Evolutionary conservation across 2,113 vertebrate species (phyloP).

Genomic region (Psilopsiagon aymara): DNA sequence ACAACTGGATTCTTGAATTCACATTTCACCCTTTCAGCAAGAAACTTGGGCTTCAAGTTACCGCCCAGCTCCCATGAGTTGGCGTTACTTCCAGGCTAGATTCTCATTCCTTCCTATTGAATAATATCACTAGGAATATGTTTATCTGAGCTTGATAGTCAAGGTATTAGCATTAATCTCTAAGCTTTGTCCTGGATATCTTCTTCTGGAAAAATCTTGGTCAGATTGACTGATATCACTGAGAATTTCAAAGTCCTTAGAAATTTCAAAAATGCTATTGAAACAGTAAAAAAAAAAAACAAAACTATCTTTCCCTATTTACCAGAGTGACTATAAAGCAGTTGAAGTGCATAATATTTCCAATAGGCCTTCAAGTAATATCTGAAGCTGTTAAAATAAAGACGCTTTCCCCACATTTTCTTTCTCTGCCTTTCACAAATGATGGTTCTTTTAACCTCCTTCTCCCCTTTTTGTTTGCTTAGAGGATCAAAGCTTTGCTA

Average conservation of each 20-base stretch:
- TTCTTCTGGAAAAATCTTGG: not conserved
- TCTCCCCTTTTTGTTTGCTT: conserved; percentile 68
- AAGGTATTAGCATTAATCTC: not conserved
- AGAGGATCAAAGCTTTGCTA: conserved; percentile 64
- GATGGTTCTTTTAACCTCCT: conserved; percentile 46
- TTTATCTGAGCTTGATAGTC: not conserved
- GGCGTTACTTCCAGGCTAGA: not conserved
- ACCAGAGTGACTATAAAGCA: not conserved
- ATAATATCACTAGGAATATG: not conserved
- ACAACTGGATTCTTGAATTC: not conserved
- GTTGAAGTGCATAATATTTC: not conserved
- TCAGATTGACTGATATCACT: not conserved
- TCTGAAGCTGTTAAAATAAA: conserved; percentile 36
- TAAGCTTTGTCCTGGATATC: not conserved
- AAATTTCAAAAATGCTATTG: not conserved
- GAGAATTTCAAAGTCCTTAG: not conserved
- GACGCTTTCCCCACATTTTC: conserved; percentile 14
- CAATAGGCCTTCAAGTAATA: not conserved
- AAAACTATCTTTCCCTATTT: not conserved
- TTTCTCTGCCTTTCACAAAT: conserved; percentile 17
- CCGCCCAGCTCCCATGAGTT: not conserved
- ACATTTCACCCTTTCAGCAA: not conserved
- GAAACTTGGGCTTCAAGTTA: not conserved
- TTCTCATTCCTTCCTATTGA: not conserved
- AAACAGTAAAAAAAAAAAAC: not conserved